Evolutionary conservation across 2,113 vertebrate genomes (phyloP), one percentile per base, ranked within the genome.

Genomic region (Chamaea fasciata): DNA sequence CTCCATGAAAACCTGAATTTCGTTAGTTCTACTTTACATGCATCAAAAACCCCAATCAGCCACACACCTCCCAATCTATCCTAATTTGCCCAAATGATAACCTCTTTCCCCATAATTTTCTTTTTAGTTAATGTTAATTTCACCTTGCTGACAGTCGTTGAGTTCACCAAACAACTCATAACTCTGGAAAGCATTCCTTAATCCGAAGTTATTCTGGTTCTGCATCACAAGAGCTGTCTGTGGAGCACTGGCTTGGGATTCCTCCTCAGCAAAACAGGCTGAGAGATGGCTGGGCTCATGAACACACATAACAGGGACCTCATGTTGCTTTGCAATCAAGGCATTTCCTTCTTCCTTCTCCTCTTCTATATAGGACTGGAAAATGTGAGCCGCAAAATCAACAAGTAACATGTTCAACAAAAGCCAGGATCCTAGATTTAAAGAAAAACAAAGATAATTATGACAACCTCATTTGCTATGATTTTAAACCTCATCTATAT

Each of bases 401-500:
- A 96, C 39, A 65, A 98, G 97, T 18, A 98, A 96, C 94, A 97
- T 82, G 39, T 96, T 97, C 77, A 98, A 84, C 86, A 98, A 94
- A 91, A 98, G 97, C 98, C 98, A 98, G 94, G 95, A 97, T 35
- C 98, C 98, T 98, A 71, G 44, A 35, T 92, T 95, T 70, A 90
- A 96, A 95, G 39, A 92, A 92, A 91, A 86, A 71, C 33, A 89
- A 42, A 86, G 33, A 26, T 30, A 60, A 83, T 67, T 63, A 65
- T 47, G 55, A 59, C 50, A 87, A 35, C 52, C 19, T 56, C 19
- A 50, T 77, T 89, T 75, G 30, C 46, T 46, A 46, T 21, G 46
- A 46, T 46, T 46, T 46, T 46, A 46, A 46, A 46, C 46, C 46
- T 44, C 78, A 20, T 78, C 14, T 83, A 42, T 49, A 23, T 8